A percentile compares a stretch with the other conserved stretches of the same genome.
Conservation (phyloP, 2,888 invertebrate species). For the Caenorhabditis sinica region DNA sequence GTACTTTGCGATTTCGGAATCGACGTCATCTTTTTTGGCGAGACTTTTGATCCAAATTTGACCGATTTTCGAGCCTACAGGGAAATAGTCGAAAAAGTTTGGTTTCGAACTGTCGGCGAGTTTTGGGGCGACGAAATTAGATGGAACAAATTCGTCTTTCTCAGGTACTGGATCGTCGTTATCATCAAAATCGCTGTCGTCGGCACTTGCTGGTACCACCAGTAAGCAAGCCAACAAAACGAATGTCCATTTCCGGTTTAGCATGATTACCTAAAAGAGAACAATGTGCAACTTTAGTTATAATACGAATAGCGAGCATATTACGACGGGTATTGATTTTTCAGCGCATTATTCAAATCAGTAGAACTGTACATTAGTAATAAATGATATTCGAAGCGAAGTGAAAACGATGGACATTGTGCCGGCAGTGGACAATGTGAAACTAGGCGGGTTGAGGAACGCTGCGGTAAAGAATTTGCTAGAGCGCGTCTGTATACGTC, state of each 20-base stretch:
- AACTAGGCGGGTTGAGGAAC: conserved; percentile 43
- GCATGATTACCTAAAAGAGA: conserved; percentile 55
- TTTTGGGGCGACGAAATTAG: conserved; percentile 53
- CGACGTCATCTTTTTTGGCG: conserved; percentile 92
- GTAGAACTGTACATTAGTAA: background rate
- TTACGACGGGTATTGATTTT: conserved; percentile 17
- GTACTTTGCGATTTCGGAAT: conserved; percentile 95
- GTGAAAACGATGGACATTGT: conserved; percentile 10
- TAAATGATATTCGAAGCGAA: background rate
- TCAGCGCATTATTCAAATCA: background rate
- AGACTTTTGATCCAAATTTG: conserved; percentile 92
- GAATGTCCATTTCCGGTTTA: conserved; percentile 46
- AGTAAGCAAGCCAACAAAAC: conserved; percentile 33
- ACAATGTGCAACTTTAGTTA: background rate
- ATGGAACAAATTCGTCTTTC: conserved; percentile 49
- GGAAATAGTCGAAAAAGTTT: conserved; percentile 73
- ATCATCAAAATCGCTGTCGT: conserved; percentile 44
- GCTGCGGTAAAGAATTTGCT: conserved; percentile 54
- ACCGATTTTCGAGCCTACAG: conserved; percentile 86
- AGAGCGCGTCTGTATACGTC: conserved; percentile 47
- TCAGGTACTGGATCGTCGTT: conserved; percentile 9
- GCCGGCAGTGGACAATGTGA: conserved; percentile 22
- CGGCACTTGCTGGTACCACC: background rate
- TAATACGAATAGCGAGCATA: background rate
- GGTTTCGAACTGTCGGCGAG: conserved; percentile 33